Base-by-base conservation (phyloP, 1,140 invertebrate genomes). In the Drosophila guanche region DNA sequence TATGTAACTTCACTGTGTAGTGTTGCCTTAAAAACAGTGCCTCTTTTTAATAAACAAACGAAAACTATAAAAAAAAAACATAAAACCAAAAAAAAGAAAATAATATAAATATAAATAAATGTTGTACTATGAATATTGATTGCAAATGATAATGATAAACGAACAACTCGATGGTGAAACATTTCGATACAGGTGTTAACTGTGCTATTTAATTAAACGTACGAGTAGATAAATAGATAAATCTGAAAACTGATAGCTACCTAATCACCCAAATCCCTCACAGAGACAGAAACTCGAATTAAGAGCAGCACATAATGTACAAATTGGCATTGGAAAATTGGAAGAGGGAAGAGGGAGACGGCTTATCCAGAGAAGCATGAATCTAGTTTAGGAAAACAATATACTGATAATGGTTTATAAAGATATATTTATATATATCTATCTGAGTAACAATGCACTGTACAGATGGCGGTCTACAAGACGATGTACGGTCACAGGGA, bases 21-120 rank as follows among this genome's bases (percentile, higher is more conserved):
- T 89, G 83, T 89, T 91, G 90, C 90, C 90, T 91, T 91, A 91
- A 79, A 89, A 90, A 91, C 89, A 91, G 90, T 91, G 90, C 90
- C 90, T 91, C 81, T 91, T 91, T 90, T 84, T 76, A 76, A 79
- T 58, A 47, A 86, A 88, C 46, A 66, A 76, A 63, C 70, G 60
- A 77, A 48, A 37, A 37, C 10, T 1, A 37, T 12, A 37, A 4
- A 37, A 37, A 37, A 37, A 37, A 37, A 37, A 12, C 12, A 50
- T 37, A 57, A 10, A 62, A n/a, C 2, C 2, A 29, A 29, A 6
- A 10, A 12, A 37, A 12, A 3, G 16, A 51, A 43, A 27, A 72
- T 62, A 43, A 43, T 16, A 54, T 43, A 63, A 46, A 56, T 42
- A 65, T 45, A 68, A 12, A 63, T 65, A 75, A 76, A 46, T 76